phyloP scores from a whole-genome alignment of 2,888 invertebrate species.

The Pammene aurita region DNA sequence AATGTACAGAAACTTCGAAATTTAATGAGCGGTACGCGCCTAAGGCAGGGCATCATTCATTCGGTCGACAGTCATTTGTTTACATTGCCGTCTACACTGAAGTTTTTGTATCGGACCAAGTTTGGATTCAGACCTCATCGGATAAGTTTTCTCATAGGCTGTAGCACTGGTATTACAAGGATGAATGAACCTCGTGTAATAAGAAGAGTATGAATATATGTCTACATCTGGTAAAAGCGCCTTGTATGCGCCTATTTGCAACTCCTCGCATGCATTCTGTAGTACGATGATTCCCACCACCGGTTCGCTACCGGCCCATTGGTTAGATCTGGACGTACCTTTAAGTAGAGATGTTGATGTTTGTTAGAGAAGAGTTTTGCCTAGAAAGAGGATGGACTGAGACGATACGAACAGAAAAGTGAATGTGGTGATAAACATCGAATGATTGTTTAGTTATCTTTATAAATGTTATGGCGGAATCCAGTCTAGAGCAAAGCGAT shows the following conservation, averaged over 20 bases:
- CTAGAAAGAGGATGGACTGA: too few species aligned
- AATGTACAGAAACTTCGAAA: neutral
- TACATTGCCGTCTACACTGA: neutral
- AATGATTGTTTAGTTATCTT: neutral
- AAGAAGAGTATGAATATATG: neutral
- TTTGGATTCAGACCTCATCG: slow-evolving; percentile 1
- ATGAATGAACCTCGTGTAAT: neutral
- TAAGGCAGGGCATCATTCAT: slow-evolving; percentile 13
- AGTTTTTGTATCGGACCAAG: neutral
- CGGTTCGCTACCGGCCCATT: too few species aligned
- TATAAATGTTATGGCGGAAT: neutral
- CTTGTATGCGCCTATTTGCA: too few species aligned
- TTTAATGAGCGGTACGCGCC: neutral
- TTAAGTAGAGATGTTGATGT: too few species aligned
- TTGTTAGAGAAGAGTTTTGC: too few species aligned
- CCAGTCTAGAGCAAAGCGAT: neutral
- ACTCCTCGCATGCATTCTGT: too few species aligned
- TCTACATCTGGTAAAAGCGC: too few species aligned
- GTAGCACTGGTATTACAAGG: neutral
- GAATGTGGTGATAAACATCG: neutral
- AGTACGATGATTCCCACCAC: too few species aligned
- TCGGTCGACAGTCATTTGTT: slow-evolving; percentile 26
- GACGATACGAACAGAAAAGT: neutral
- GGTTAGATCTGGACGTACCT: too few species aligned
- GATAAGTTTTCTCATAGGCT: neutral